Conservation (phyloP, 2,888 invertebrate species). For the Rotaria magnacalcarata region DNA sequence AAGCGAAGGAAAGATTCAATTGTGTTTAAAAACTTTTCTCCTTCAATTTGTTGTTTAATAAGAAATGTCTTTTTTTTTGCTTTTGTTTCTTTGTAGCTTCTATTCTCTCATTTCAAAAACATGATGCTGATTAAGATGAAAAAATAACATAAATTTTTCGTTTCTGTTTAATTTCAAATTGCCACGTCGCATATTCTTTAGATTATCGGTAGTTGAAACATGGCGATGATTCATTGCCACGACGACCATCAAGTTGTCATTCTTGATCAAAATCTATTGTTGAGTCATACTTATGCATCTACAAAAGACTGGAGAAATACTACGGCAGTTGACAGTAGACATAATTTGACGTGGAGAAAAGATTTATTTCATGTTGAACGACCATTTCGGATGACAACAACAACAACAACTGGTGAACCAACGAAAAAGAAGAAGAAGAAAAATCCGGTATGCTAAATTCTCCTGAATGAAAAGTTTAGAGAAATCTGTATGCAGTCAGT, state of each 20-base stretch:
- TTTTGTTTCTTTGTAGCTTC: neutral
- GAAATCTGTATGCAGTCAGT: too few relatives aligned
- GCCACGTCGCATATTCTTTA: conserved; percentile 1
- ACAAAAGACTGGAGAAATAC: neutral
- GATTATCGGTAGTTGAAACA: neutral
- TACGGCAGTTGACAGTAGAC: neutral
- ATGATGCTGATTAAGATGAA: neutral
- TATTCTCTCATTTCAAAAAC: neutral
- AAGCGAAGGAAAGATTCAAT: neutral
- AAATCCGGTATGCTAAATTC: neutral
- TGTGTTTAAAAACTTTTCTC: neutral
- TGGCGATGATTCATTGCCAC: conserved; percentile 8
- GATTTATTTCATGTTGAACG: conserved; percentile 32
- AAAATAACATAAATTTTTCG: neutral
- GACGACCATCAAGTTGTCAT: neutral
- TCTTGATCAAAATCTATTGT: neutral
- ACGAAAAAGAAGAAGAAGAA: neutral
- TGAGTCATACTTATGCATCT: neutral
- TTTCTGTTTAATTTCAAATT: neutral
- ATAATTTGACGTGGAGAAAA: neutral
- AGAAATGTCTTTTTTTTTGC: neutral
- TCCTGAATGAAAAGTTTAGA: too few relatives aligned
- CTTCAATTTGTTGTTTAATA: neutral
- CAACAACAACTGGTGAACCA: neutral
- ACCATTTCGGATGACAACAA: neutral